Evolutionary conservation across 2,797 vertebrate species (phyloP), one percentile per base, ranked within the genome.

Genomic region (Tauraco hartlaubi): DNA sequence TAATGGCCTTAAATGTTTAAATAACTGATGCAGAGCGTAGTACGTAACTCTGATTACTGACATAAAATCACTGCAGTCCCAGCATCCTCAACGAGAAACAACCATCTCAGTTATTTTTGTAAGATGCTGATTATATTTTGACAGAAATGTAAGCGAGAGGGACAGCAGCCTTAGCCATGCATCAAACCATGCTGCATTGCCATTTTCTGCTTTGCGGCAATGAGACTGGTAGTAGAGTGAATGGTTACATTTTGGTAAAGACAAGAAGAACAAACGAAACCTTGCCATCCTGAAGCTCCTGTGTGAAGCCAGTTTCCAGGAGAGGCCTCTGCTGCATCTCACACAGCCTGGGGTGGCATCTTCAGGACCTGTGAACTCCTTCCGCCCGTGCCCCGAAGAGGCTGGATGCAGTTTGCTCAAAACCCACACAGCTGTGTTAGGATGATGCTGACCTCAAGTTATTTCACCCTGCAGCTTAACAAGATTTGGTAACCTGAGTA

Each of bases 1-100:
- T 91, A 85, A 85, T 11, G 8, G 18, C 67, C 52, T 85, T 94
- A 80, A 67, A 83, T 61, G 48, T 94, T 94, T 71, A 66, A 94
- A 79, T 71, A 79, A 79, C 49, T 17, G 8, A 74, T 81, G 72
- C 72, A 92, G 82, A 94, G 58, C 15, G 2, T 49, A 58, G 25
- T 89, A 31, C 44, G 44, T 81, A 89, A 39, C 22, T 90, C 44
- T 92, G 62, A 91, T 94, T 94, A 73, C 37, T 80, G 64, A 67
- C 63, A 51, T 62, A 81, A 80, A 92, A 85, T 92, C 73, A 58
- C 48, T 91, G 29, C 41, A 73, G 81, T 67, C 81, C 59, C 56
- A 62, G 58, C 73, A 62, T 55, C 33, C 29, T 92, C 82, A 44
- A 4, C 23, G 46, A 80, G 46, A 79, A 95, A 71, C 71, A 89